Base-by-base conservation (phyloP, 2,888 invertebrate species). In the Iphiclides podalirius region DNA sequence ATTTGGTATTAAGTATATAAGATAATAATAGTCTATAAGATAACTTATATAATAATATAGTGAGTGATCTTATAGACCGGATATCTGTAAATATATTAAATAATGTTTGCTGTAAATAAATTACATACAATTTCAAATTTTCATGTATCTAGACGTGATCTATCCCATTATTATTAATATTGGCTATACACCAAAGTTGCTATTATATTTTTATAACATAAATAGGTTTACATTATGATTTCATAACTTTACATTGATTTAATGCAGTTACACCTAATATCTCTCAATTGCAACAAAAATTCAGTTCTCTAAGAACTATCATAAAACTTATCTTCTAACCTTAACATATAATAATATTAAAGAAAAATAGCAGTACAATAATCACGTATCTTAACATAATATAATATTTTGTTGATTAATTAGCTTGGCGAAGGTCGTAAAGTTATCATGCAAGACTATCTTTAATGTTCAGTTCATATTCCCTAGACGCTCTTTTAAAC, bases 401-500 rank as follows among this genome's bases (percentile, higher is more conserved):
- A 31, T 33, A 12, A 28, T 7, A 8, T n/a, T 31, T 31, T n/a
- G n/a, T 28, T 9, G 2, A 41, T 16, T 15, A 42, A 11, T 17
- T 42, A 13, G 2, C 13, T 9, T 16, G 1, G 47, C 47, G 23
- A 26, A 26, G 23, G 40, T 47, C 16, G 2, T 4, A 11, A 31
- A 11, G 11, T 31, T 31, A 31, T 31, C 26, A 13, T 35, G 12
- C 1, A 34, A 3, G 9, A 13, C 34, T 39, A 35, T 35, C 26
- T 11, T 20, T n/a, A 9, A 20, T 3, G 12, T 36, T 70, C 73
- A 84, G 60, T 78, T 82, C 4, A 67, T 58, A 58, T 76, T 81
- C 45, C 80, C 79, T 54, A 89, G 60, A 58, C 86, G 74, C 63
- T 89, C 89, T 62, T 78, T 83, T 1, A 89, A 62, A 37, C 89